Evolutionary conservation across 2,888 invertebrate species (phyloP), one percentile per base, ranked within the genome.

Genomic region (Danaus chrysippus): DNA sequence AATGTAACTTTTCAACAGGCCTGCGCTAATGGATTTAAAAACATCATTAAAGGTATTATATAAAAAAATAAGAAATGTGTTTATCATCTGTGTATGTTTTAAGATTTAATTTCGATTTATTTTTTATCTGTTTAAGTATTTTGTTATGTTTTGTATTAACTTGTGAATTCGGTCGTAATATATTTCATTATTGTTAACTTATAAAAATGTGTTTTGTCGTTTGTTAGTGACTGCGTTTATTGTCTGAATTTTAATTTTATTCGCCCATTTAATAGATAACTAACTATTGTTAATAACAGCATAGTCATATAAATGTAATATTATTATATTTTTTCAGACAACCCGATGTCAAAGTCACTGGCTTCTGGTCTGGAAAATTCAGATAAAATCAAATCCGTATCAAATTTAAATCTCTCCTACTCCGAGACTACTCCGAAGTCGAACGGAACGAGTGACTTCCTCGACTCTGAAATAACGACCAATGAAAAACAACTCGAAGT

Each of bases 401-500:
- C 84, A 0, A 86, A 86, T 66, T 79, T 82, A 70, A 83, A 89
- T 61, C 67, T 90, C 0, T 71, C 86, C 0, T 77, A 83, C 53
- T 71, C 83, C 11, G 71, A 81, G 11, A 67, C 46, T 9, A 70
- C 12, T 17, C 62, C 54, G 56, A 73, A 76, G 1, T 56, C 79
- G 0, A 89, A 90, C 73, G 91, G 88, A 0, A 80, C 87, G 0
- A 75, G 79, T 17, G 82, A 82, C 59, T 86, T 91, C 67, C 67
- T 91, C 0, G 69, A 78, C 13, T 66, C 73, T 0, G 91, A 91
- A 62, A 75, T 82, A 58, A 70, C 70, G 19, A 70, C 73, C 54
- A 12, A 77, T n/a, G 78, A 82, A 43, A 70, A 72, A 2, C 80
- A 82, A 54, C 73, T 67, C 0, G 79, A 81, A 43, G 75, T 69